phyloP scores from a whole-genome alignment of 2,888 invertebrate genomes.

The Pycnomerus fuliginosus region DNA sequence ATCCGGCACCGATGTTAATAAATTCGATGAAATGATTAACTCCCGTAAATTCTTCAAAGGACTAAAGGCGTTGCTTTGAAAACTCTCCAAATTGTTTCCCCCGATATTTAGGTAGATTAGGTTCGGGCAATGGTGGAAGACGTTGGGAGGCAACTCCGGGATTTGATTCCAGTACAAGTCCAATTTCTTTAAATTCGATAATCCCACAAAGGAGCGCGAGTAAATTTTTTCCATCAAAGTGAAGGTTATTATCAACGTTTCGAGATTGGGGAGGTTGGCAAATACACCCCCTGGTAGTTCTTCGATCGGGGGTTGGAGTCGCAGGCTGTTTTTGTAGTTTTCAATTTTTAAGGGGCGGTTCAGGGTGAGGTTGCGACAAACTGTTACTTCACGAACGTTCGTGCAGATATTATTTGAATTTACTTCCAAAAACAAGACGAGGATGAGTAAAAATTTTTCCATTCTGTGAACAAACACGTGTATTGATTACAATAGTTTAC shows the following conservation, averaged over 20 bases:
- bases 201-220: conserved; percentile 5
- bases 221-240: conserved; percentile 11
- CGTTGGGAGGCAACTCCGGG: conserved; percentile 7
- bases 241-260: conserved; percentile 10
- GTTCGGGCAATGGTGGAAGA: conserved; percentile 11
- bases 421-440: background rate
- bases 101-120: conserved; percentile 16
- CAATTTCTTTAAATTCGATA: conserved; percentile 11
- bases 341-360: conserved; percentile 7
- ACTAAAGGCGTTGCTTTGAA: conserved; percentile 1
- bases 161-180: conserved; percentile 17
- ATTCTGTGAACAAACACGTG: background rate
- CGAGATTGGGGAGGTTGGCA: conserved; percentile 4
- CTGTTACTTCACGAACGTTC: conserved; percentile 5
- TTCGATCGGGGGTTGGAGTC: conserved; percentile 3
- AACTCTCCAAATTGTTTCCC: conserved; percentile 6
- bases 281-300: conserved; percentile 12
- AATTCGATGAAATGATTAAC: conserved; percentile 2
- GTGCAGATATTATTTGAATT: conserved; percentile 4
- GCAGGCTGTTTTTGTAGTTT: conserved; percentile 5
- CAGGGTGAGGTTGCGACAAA: background rate
- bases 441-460: background rate
- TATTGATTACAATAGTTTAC: conserved; percentile 15
- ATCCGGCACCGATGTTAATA: conserved; percentile 1
- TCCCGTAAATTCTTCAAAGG: background rate